A percentile compares a stretch with the other conserved stretches of the same genome.
Evolutionary conservation across 1,140 invertebrate genomes (phyloP).

Genomic region (Sipha flava): DNA sequence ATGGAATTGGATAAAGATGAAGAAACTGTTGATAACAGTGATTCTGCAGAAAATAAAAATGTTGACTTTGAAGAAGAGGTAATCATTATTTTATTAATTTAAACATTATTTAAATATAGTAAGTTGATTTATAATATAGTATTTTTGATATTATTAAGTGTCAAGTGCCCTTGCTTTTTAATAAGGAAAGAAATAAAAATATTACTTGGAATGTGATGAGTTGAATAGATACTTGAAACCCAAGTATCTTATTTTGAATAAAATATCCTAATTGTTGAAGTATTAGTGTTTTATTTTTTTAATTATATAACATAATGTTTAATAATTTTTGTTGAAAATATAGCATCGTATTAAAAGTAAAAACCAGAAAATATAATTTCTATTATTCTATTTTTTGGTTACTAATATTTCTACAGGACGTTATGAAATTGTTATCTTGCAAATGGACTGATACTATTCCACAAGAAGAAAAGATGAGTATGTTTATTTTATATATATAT

Average conservation of each 20-base stretch:
- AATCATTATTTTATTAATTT: not conserved
- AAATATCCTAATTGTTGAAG: not conserved
- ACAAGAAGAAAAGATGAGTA: slow-evolving; percentile 28
- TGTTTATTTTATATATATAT: not conserved
- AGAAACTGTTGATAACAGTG: not conserved
- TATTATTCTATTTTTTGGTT: slow-evolving; percentile 25
- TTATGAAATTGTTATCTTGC: slow-evolving; percentile 27
- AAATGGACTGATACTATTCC: slow-evolving; percentile 25
- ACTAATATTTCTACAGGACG: slow-evolving; percentile 26
- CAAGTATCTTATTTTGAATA: not conserved
- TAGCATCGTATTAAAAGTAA: slow-evolving; percentile 21
- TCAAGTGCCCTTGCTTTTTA: not conserved
- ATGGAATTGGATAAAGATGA: slow-evolving; percentile 16
- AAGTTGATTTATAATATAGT: too few relatives aligned
- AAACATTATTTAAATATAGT: too few relatives aligned
- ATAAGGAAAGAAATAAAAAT: not conserved
- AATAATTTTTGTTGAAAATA: slow-evolving; percentile 28
- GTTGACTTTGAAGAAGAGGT: slow-evolving; percentile 21
- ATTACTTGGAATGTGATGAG: not conserved
- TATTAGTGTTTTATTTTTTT: not conserved
- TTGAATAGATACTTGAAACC: not conserved
- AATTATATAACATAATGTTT: not conserved
- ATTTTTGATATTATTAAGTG: not conserved
- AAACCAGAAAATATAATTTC: not conserved
- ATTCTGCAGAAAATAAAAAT: not conserved